These are phyloP conservation scores for Chironomus striatipennis DNA, from an alignment of 1,140 invertebrate genomes.

Conservation along the genomic window DNA sequence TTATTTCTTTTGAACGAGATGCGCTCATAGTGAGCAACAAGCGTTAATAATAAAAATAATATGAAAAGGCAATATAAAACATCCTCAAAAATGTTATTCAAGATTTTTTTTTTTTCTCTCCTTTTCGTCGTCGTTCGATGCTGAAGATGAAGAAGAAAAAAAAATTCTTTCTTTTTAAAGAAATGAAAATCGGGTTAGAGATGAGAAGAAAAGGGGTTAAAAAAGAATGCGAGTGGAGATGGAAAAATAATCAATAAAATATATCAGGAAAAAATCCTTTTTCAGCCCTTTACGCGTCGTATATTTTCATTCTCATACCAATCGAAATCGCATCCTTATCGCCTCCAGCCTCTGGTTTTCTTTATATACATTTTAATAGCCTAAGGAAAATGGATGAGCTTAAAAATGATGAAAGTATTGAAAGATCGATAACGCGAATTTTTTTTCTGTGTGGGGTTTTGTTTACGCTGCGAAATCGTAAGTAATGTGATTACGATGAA, in stretches of 20 bases:
- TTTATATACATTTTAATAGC: too few species aligned
- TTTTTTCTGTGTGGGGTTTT: too few species aligned
- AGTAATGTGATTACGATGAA: too few species aligned
- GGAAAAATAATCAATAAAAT: conserved; percentile 18
- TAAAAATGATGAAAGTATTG: too few species aligned
- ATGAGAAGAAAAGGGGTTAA: conserved; percentile 6
- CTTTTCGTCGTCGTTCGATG: neutral
- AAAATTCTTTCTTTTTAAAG: neutral
- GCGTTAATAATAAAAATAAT: conserved; percentile 12
- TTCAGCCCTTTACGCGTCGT: neutral
- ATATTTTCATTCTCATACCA: neutral
- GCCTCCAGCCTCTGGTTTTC: too few species aligned
- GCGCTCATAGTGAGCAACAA: neutral
- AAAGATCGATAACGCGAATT: too few species aligned
- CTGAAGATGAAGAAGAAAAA: neutral
- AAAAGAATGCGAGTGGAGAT: neutral
- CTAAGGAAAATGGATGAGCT: too few species aligned
- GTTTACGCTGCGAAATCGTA: too few species aligned
- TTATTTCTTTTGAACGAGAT: too few species aligned
- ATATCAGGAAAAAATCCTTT: conserved; percentile 1
- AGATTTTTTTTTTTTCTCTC: too few species aligned
- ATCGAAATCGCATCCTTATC: too few species aligned
- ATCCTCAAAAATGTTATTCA: neutral
- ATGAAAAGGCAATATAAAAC: neutral
- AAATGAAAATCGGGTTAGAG: neutral